These are phyloP conservation scores for Mastomys natalensis DNA, from an alignment of 2,113 vertebrate species.

Conservation along the genomic window DNA sequence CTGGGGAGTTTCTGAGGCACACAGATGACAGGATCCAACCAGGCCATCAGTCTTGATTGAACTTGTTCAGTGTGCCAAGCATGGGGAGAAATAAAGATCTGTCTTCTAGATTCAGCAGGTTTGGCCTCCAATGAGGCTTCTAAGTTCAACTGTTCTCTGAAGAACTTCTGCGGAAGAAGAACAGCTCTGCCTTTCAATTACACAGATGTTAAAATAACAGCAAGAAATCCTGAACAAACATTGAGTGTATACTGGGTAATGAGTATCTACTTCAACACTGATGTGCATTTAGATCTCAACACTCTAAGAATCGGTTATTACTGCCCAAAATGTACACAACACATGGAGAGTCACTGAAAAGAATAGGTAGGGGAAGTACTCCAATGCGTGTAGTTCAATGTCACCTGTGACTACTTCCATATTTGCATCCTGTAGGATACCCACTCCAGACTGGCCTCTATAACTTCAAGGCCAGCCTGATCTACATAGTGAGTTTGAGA, in stretches of 20 bases:
- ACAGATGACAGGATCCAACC: neutral
- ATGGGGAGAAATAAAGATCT: neutral
- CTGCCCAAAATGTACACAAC: neutral
- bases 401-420: neutral
- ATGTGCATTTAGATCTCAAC: neutral
- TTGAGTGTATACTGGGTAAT: neutral
- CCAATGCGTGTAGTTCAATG: neutral
- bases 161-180: neutral
- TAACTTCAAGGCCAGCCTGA: neutral
- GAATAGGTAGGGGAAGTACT: neutral
- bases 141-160: neutral
- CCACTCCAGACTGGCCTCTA: neutral
- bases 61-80: neutral
- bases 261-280: neutral
- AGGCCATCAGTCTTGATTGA: neutral
- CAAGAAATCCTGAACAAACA: conserved; percentile 6
- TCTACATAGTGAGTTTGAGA: neutral
- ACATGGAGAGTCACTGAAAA: neutral
- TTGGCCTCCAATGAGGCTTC: neutral
- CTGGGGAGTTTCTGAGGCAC: neutral
- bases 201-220: neutral
- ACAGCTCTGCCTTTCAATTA: neutral
- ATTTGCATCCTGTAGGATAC: neutral
- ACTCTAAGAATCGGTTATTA: neutral
- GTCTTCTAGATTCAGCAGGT: neutral